Base-by-base conservation (phyloP, 2,113 vertebrate species). In the Arvicanthis niloticus region DNA sequence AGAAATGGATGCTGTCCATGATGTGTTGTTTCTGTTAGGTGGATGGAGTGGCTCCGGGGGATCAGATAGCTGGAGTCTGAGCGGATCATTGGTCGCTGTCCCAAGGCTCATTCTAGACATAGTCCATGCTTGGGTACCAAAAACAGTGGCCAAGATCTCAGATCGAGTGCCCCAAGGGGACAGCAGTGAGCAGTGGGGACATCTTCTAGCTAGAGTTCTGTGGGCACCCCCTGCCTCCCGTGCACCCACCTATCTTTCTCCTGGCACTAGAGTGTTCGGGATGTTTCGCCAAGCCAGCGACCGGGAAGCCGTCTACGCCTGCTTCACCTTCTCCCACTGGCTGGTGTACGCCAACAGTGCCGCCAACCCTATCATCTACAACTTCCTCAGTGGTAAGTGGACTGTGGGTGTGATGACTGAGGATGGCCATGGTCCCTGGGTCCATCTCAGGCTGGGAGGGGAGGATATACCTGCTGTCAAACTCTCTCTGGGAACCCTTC, bases 251-350 rank as follows among this genome's bases (percentile, higher is more conserved):
- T 42, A 3, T 24, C 82, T 40, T 80, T 37, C 4, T 29, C 40
- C 40, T 5, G 31, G 40, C 10, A 26, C 92, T 86, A 98, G 98
- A 96, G 97, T 98, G 73, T 98, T 98, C 0, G 97, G 98, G 86
- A 97, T 97, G 97, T 98, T 98, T 91, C 97, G 1, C 88, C 97
- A 98, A 17, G 91, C 96, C 95, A 94, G 92, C 0, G 97, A 98
- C 96, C 93, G 97, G 7, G 98, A 98, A n/a, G 95, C 97, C 1
- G 42, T 98, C 76, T 98, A 98, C 0, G 97, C 97, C 92, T 98
- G 97, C 93, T 98, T 98, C 93, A 98, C 97, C 73, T 98, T 98
- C 97, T 98, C 97, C 77, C 98, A 98, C 89, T 98, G 98, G 98
- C 96, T 98, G 95, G 97, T 98, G n/a, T 98, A 98, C 0, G 97